A percentile compares a stretch with the other conserved stretches of the same genome.
Conservation (phyloP, 2,113 vertebrate species). For the Girardinichthys multiradiatus region DNA sequence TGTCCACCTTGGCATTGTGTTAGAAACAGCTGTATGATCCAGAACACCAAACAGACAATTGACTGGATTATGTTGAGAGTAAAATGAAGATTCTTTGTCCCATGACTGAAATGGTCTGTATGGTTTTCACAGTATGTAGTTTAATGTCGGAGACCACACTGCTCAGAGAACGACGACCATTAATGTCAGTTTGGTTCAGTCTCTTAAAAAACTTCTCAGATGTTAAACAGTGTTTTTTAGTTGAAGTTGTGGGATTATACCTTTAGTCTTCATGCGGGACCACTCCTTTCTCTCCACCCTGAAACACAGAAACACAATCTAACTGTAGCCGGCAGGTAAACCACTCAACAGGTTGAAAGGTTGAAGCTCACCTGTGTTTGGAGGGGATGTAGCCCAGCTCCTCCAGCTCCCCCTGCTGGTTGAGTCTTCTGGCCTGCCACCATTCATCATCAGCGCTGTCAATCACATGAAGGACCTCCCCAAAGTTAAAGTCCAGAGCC, state of each 20-base stretch:
- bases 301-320: constrained; percentile 38
- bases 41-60: no score
- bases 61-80: no score
- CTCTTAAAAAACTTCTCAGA: neutral
- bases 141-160: no score
- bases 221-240: neutral
- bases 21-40: no score
- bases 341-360: neutral
- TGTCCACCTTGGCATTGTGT: no score
- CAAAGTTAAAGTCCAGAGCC: constrained; percentile 89
- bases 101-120: no score
- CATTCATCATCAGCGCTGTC: constrained; percentile 89
- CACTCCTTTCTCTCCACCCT: constrained; percentile 91
- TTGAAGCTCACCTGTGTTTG: constrained; percentile 80
- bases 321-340: neutral
- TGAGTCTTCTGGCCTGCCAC: constrained; percentile 90
- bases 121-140: no score
- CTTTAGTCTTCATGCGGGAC: constrained; percentile 88
- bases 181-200: neutral
- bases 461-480: constrained; percentile 88
- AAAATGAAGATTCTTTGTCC: no score
- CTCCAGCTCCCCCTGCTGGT: constrained; percentile 86
- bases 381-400: constrained; percentile 89
- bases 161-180: no score
- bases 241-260: constrained; percentile 30